Evolutionary conservation across 2,888 invertebrate genomes (phyloP).

Genomic region (Bembecia ichneumoniformis): DNA sequence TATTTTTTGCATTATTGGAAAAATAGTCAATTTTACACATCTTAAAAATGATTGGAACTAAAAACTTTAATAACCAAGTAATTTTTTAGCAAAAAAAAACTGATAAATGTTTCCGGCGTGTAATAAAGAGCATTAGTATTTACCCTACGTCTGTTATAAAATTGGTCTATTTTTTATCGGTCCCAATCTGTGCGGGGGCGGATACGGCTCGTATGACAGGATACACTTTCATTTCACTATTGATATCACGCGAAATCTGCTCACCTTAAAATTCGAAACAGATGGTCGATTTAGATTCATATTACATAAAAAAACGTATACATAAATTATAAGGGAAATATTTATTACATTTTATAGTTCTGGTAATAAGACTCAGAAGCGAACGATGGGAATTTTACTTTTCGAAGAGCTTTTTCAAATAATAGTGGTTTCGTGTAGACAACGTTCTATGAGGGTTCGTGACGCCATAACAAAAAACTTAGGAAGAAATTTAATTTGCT

Average conservation of each 20-base stretch:
- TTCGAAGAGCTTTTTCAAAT: too few relatives aligned
- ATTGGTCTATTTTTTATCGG: slow-evolving; percentile 63
- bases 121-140: slow-evolving; percentile 58
- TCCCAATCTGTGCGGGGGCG: slow-evolving; percentile 59
- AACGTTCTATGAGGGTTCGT: too few relatives aligned
- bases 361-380: too few relatives aligned
- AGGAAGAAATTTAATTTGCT: too few relatives aligned
- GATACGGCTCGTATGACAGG: slow-evolving; percentile 69
- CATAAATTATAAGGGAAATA: too few relatives aligned
- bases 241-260: slow-evolving; percentile 56
- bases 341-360: too few relatives aligned
- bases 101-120: slow-evolving; percentile 66
- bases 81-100: slow-evolving; percentile 19
- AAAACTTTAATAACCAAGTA: neutral
- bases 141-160: slow-evolving; percentile 62
- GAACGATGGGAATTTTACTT: too few relatives aligned
- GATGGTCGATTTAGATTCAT: slow-evolving; percentile 34
- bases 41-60: too few relatives aligned
- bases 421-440: too few relatives aligned
- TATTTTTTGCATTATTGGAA: too few relatives aligned
- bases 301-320: slow-evolving; percentile 1
- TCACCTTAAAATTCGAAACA: slow-evolving; percentile 52
- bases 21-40: too few relatives aligned
- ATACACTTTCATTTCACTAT: slow-evolving; percentile 50
- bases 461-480: too few relatives aligned